Evolutionary conservation across 2,113 vertebrate species (phyloP).

Genomic region (Pelvicachromis taeniatus): DNA sequence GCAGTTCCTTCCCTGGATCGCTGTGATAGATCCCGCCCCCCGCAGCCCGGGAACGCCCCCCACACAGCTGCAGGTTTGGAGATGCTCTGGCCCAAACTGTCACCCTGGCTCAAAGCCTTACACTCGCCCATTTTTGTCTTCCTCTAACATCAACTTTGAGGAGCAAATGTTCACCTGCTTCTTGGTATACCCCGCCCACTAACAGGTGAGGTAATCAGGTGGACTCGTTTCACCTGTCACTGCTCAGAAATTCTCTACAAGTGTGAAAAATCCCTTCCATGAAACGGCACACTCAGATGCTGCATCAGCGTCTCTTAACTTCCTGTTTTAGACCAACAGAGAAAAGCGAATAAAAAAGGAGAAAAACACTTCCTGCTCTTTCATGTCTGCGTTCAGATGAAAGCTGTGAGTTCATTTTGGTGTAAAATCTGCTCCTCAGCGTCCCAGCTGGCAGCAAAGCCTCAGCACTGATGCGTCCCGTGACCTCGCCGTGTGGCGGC

Average conservation of each 20-base stretch:
- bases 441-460: no score
- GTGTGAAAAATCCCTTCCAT: neutral
- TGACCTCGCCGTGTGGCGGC: neutral
- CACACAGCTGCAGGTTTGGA: neutral
- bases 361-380: neutral
- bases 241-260: neutral
- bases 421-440: neutral
- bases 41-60: neutral
- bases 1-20: no score
- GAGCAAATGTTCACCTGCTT: neutral
- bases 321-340: neutral
- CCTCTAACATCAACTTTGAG: neutral
- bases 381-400: neutral
- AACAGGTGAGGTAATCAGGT: neutral
- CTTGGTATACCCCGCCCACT: rapidly evolving
- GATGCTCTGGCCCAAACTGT: neutral
- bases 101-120: neutral
- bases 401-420: neutral
- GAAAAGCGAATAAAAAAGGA: neutral
- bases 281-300: neutral
- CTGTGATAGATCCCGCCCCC: neutral
- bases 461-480: neutral
- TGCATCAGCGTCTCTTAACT: neutral
- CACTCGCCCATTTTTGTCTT: rapidly evolving
- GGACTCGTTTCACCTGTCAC: neutral